Base-by-base conservation (phyloP, 23 tunicate genomes). In the Styela plicata region DNA sequence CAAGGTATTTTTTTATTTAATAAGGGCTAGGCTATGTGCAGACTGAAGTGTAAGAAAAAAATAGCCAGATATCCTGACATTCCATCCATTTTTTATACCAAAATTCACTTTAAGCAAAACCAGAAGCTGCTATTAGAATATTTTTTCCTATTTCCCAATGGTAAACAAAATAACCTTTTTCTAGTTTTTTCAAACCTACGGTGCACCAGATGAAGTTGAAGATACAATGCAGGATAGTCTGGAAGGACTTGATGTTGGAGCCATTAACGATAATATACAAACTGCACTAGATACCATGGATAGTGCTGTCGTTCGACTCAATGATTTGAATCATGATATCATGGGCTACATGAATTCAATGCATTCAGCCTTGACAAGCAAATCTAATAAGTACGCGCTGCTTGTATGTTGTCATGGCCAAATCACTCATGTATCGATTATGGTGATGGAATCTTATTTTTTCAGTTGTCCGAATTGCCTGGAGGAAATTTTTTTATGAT, bases 311-410 rank as follows among this genome's bases (percentile, higher is more conserved):
- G 27, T 24, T 3, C 69, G 82, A 13, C 61, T 90, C 63, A 73
- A 82, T 52, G 96, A 85, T 3, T 27, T 85, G 24, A 82, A 88
- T 52, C 82, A 74, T 52, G 85, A 85, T 66, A 85, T 90, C 23
- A 31, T 90, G 24, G 83, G 64, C 5, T 90, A 73, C 68, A 90
- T 90, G 96, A 80, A 63, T 21, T 73, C 83, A 26, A 31, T 90
- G 65, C 96, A 90, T 61, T 53, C 73, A 3, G 80, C 80, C 17
- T 37, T 74, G 7, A 32, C 86, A 31, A 85, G 96, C 79, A 90
- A 90, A 76, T 64, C 86, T 29, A 85, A 28, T 35, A 90, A 90
- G 96, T 90, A n/a, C n/a, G n/a, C n/a, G n/a, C n/a, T n/a, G n/a
- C n/a, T n/a, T n/a, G n/a, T n/a, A n/a, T n/a, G n/a, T n/a, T n/a